Percentiles rank a stretch among this genome's conserved stretches.
These are phyloP conservation scores for Halcyon badia DNA, from an alignment of 2,797 vertebrate species.

Conservation along the genomic window DNA sequence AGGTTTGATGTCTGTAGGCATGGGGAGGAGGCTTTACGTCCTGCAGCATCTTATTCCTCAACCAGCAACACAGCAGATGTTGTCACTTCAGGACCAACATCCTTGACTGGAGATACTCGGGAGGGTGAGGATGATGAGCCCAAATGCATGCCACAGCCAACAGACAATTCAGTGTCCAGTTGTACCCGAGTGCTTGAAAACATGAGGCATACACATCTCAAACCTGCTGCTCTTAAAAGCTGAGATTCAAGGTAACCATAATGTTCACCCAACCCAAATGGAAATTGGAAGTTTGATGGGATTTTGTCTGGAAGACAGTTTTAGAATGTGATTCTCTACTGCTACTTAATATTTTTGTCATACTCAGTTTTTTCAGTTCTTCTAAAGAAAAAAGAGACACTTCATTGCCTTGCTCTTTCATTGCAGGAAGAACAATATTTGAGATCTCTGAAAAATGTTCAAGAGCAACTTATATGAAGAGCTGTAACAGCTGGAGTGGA, in stretches of 20 bases:
- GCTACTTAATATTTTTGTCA: background rate
- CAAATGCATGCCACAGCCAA: background rate
- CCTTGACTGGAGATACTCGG: background rate
- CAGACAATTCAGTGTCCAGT: background rate
- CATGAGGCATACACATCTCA: background rate
- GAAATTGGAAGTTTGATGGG: background rate
- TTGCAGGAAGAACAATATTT: background rate
- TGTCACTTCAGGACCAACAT: background rate
- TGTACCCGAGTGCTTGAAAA: background rate
- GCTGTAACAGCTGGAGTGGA: slow-evolving; percentile 18
- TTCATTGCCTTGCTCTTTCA: background rate
- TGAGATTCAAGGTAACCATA: background rate
- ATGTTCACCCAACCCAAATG: fast-evolving
- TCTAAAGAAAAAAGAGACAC: background rate
- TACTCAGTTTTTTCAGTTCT: background rate
- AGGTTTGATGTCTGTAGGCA: background rate
- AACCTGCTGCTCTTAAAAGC: background rate
- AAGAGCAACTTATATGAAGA: background rate
- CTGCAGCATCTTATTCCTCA: background rate
- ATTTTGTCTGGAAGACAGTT: background rate
- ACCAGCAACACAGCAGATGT: background rate
- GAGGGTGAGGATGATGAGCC: background rate
- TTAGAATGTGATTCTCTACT: background rate
- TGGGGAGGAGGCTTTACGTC: background rate
- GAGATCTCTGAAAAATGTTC: background rate